Base-by-base conservation (phyloP, 2,888 invertebrate species). In the Lymantria monacha region DNA sequence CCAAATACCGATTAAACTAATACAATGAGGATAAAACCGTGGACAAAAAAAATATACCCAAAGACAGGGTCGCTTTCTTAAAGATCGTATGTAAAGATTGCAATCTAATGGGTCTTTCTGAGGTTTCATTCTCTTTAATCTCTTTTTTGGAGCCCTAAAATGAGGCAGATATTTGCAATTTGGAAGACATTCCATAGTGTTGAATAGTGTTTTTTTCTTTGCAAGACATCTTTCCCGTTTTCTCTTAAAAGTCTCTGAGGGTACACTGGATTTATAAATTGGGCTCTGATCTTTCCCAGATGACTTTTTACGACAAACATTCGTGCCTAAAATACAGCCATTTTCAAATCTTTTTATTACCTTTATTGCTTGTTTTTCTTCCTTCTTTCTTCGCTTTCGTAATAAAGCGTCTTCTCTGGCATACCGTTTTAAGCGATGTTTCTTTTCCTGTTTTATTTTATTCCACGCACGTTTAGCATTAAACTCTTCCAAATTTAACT, bases 1-100 rank as follows among this genome's bases (percentile, higher is more conserved):
- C 70, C 74, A 78, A 3, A 73, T 30, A 3, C 46, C 62, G 1
- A 81, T 38, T 33, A 79, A 49, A 51, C 65, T 67, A 5, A 81
- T 37, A 46, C 72, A 81, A 49, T 81, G 79, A 10, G 80, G 81
- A 51, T 82, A 83, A 55, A 83, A 79, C 76, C 74, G 71, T 0
- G 83, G 81, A 30, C 76, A 81, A 43, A 48, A 57, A 40, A 71
- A 66, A 49, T 80, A 83, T 12, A 82, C 36, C 9, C 51, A 55
- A 10, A 79, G 48, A 57, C 54, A 78, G 0, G 78, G 81, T 33
- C 59, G 73, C 45, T 64, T 80, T 50, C 81, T 69, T 40, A 81
- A 55, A 11, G 79, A 70, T 10, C 53, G 59, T 76, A 81, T 75
- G 45, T 67, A 83, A n/a, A 70, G 48, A 56, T 70, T 81, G 36